Evolutionary conservation across 2,113 vertebrate genomes (phyloP).

Genomic region (Thinocorus orbignyianus): DNA sequence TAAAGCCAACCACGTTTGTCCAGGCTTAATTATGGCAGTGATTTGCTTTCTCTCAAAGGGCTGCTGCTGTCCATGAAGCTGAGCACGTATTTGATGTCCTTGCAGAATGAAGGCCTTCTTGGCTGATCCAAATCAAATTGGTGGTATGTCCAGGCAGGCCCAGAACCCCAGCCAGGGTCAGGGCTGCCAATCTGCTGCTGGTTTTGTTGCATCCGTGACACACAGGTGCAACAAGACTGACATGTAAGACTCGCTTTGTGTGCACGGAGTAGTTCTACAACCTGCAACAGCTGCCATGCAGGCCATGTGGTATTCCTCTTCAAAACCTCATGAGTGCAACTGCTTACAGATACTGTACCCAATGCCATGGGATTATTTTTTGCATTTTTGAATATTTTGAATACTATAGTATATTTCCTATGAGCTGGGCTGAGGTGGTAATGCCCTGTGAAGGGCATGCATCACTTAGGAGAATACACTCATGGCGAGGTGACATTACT

Average conservation of each 20-base stretch:
- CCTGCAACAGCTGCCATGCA: rapidly evolving
- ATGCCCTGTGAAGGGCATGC: background rate
- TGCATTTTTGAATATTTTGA: background rate
- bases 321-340: background rate
- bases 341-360: background rate
- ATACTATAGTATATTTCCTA: background rate
- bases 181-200: background rate
- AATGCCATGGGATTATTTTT: background rate
- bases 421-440: rapidly evolving
- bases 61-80: background rate
- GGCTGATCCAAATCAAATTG: rapidly evolving
- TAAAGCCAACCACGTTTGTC: background rate
- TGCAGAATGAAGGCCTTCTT: background rate
- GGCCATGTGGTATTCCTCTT: rapidly evolving
- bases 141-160: background rate
- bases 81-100: rapidly evolving
- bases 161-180: background rate
- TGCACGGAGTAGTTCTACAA: background rate
- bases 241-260: background rate
- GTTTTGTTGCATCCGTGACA: rapidly evolving
- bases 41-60: background rate
- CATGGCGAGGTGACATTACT: background rate
- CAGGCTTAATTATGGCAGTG: background rate
- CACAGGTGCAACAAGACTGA: rapidly evolving
- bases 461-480: background rate